Evolutionary conservation across 2,113 vertebrate genomes (phyloP), one percentile per base, ranked within the genome.

Genomic region (Cavia porcellus): DNA sequence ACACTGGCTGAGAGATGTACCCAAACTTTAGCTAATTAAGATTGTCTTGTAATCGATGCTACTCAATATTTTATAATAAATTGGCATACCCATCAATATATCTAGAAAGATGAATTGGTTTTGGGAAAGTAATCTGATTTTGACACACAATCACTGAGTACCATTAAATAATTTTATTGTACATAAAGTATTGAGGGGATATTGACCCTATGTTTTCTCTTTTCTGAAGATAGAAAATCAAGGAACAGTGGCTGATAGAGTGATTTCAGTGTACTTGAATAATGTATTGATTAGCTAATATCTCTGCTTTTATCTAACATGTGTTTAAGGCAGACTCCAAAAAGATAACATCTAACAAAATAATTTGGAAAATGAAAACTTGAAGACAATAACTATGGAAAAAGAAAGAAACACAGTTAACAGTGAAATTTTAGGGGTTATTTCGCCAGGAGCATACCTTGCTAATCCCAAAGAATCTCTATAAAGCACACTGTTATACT

Each of bases 11-110:
- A 3, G 77, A 94, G n/a, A 89, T 81, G 32, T 24, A 93, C 70
- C 81, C 45, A 68, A 70, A 96, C 19, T 74, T 90, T 22, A 72
- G 30, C 47, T 92, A 86, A 84, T 85, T 97, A 92, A 82, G 94
- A 96, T 8, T 70, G 20, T 83, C 24, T 86, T 92, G 1, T 79
- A 94, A 81, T 86, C n/a, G 90, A 82, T 94, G 57, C 96, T 94
- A 91, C 62, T 82, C 15, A 87, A 20, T 94, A 92, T 45, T 95
- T 96, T 89, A 74, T 86, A 96, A 86, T 57, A 96, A 81, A 90
- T 22, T 86, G 20, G 80, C 42, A 90, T 70, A 7, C 30, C 38
- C 89, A 81, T 95, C 77, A 92, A 89, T 75, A 66, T 66, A 88
- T 57, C 20, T 87, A 32, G 96, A 35, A 61, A 50, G 93, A 38